Base-by-base conservation (phyloP, 2,888 invertebrate species). In the Tribolium freemani region DNA sequence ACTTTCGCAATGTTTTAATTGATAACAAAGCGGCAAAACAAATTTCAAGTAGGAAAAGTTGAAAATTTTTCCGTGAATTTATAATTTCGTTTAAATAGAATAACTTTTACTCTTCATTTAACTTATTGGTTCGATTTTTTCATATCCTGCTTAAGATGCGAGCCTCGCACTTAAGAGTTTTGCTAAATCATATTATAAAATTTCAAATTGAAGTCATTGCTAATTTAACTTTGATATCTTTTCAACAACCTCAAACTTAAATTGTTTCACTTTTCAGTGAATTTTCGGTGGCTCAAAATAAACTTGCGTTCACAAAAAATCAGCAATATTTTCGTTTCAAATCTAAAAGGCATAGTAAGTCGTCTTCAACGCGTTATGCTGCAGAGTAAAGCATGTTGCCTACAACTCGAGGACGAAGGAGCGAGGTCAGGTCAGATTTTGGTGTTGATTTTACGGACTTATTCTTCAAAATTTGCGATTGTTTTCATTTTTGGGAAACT, bases 221-320 rank as follows among this genome's bases (percentile, higher is more conserved):
- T 51, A 51, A 51, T 51, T 51, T 51, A 51, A 51, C 13, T 51
- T 51, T 21, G 16, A 21, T 16, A 21, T 51, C 16, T 51, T 21
- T 51, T 21, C 51, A n/a, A 51, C 51, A 51, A 20, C 9, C 16
- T n/a, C 13, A 21, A 51, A 51, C n/a, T 51, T 51, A 21, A n/a
- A 9, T 21, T 8, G 21, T 16, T 38, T 16, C 16, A n/a, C n/a
- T n/a, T n/a, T n/a, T n/a, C n/a, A n/a, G n/a, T n/a, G n/a, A n/a
- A n/a, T n/a, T n/a, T n/a, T n/a, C n/a, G n/a, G n/a, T n/a, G n/a
- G n/a, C n/a, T n/a, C n/a, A n/a, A n/a, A n/a, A n/a, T n/a, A n/a
- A n/a, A n/a, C n/a, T n/a, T n/a, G n/a, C 16, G 16, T 16, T n/a
- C n/a, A n/a, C n/a, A n/a, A 16, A 16, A 16, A 16, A 16, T 16